Evolutionary conservation across 2,888 invertebrate species (phyloP).

Genomic region (Boloria selene): DNA sequence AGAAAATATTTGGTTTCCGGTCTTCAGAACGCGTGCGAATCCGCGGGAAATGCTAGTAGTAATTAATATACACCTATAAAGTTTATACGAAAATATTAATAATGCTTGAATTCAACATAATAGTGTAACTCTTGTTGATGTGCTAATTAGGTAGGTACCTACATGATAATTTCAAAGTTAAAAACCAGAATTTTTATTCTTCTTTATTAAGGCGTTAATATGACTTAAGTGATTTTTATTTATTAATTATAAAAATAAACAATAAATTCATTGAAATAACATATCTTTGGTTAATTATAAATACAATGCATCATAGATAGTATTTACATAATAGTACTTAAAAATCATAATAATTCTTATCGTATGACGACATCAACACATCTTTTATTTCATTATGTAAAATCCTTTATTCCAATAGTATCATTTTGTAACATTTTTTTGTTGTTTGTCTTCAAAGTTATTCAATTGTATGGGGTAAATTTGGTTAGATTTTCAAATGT

Average conservation of each 20-base stretch:
- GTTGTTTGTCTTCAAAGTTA: slow-evolving; percentile 48
- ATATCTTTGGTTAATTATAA: too few relatives aligned
- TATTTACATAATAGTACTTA: background rate
- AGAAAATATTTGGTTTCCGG: too few relatives aligned
- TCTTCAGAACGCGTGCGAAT: too few relatives aligned
- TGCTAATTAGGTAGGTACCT: slow-evolving; percentile 4
- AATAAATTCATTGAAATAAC: too few relatives aligned
- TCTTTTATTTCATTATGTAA: slow-evolving; percentile 51
- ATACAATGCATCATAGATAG: background rate
- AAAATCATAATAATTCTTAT: background rate
- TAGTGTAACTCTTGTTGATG: background rate
- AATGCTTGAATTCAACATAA: background rate
- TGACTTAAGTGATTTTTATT: too few relatives aligned
- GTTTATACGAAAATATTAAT: background rate
- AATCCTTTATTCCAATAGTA: slow-evolving; percentile 49
- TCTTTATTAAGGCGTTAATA: too few relatives aligned
- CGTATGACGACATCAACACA: background rate
- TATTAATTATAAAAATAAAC: too few relatives aligned
- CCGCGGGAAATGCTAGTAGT: too few relatives aligned
- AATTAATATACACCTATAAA: too few relatives aligned
- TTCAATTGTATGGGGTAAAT: slow-evolving; percentile 45
- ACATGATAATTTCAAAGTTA: background rate
- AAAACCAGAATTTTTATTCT: background rate
- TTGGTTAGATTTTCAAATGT: slow-evolving; percentile 43
- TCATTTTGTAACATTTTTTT: slow-evolving; percentile 48